These are phyloP conservation scores for Hemibagrus guttatus DNA, from an alignment of 2,797 vertebrate genomes.

Conservation along the genomic window DNA sequence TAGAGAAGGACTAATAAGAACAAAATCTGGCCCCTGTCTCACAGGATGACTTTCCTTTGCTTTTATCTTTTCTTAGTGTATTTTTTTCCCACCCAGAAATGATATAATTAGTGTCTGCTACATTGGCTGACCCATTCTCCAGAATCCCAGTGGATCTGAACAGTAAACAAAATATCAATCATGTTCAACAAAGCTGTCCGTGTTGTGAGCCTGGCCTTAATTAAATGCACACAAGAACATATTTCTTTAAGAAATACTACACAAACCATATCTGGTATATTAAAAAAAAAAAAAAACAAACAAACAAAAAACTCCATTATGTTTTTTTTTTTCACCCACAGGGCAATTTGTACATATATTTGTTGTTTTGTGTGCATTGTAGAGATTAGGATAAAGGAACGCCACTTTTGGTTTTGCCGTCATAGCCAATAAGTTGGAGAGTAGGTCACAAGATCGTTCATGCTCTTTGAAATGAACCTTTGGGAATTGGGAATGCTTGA, in stretches of 20 bases:
- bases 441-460: background rate
- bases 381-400: conserved; percentile 1
- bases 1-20: conserved; percentile 10
- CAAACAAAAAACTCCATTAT: background rate
- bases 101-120: conserved; percentile 54
- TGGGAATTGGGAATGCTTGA: background rate
- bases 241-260: conserved; percentile 31
- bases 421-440: background rate
- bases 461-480: conserved; percentile 1
- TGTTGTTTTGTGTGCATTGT: background rate
- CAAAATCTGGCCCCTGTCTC: conserved; percentile 7
- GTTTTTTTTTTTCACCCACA: background rate
- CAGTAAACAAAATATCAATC: conserved; percentile 62
- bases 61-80: conserved; percentile 27
- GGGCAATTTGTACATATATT: background rate
- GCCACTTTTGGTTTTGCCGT: conserved; percentile 11
- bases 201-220: conserved; percentile 29
- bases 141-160: conserved; percentile 49
- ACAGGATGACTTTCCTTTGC: conserved; percentile 15
- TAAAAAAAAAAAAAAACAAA: too few species aligned
- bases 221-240: conserved; percentile 43
- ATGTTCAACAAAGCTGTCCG: conserved; percentile 53
- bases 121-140: conserved; percentile 47
- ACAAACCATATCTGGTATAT: conserved; percentile 1
- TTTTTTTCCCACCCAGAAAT: conserved; percentile 42